Base-by-base conservation (phyloP, 1,140 invertebrate species). In the Telenomus remus region DNA sequence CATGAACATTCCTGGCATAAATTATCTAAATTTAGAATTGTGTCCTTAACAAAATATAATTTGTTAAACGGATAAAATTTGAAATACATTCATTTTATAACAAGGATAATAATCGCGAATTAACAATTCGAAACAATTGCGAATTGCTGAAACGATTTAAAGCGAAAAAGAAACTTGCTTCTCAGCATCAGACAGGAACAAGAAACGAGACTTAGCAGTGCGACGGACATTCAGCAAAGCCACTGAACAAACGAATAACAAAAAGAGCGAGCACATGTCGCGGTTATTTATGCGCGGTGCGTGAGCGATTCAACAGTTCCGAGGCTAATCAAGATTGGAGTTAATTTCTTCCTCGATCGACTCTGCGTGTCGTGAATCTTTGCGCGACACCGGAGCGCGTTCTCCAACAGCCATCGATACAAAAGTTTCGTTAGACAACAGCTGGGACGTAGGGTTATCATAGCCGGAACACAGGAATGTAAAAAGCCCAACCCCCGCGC, bases 401-500 rank as follows among this genome's bases (percentile, higher is more conserved):
- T 75, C 72, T 13, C 37, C 49, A 47, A 51, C 12, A 50, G 61
- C 57, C 53, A 33, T 27, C 63, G 53, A 54, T 39, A 11, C 37
- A 11, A 39, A 35, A 50, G 51, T 11, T 19, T 13, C 13, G 39
- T 12, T 12, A 44, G 35, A 27, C 42, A 39, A 44, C 44, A 51
- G 19, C 33, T 68, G 44, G 63, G 54, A 59, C 42, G 13, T 57
- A 70, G 74, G 75, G 46, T 57, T 78, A 80, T 71, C 72, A 57
- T 70, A 70, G 43, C 64, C 55, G 19, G 19, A 19, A 16, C 50
- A 59, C 8, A 37, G 54, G 71, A 65, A 81, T 78, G 69, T 71
- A 76, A 79, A 79, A 77, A 79, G 19, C 63, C 33, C 54, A 51
- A 49, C 59, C 53, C 69, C 66, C 78, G 71, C 78, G 82, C 85